These are phyloP conservation scores for Cryptus viduatorius DNA, from an alignment of 2,888 invertebrate species.

Conservation along the genomic window DNA sequence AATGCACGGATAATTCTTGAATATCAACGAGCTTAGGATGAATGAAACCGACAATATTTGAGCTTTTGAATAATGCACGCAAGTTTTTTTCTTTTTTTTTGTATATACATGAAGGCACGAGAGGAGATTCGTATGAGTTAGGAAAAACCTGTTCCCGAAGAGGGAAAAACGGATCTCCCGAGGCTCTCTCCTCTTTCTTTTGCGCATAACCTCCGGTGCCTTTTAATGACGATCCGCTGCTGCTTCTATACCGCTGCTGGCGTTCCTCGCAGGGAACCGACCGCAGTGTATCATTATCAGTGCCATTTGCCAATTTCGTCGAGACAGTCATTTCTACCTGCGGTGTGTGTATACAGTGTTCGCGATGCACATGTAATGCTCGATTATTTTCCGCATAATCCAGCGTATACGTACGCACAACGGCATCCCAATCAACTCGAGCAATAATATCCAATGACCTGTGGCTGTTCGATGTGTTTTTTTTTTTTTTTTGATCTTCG, in stretches of 20 bases:
- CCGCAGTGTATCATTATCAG: constrained; percentile 53
- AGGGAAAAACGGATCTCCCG: background rate
- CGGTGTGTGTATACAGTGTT: constrained; percentile 11
- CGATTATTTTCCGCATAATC: constrained; percentile 43
- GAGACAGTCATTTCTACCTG: constrained; percentile 46
- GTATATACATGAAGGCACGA: background rate
- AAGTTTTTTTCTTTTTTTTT: background rate
- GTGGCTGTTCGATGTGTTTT: background rate
- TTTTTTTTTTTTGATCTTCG: background rate
- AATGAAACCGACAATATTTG: background rate
- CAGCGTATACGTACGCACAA: constrained; percentile 5
- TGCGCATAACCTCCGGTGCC: constrained; percentile 2
- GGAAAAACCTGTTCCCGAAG: constrained; percentile 49
- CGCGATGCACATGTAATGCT: background rate
- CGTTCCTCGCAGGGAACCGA: constrained; percentile 14
- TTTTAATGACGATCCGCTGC: constrained; percentile 32
- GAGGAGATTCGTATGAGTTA: background rate
- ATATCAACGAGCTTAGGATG: constrained; percentile 1
- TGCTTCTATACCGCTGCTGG: constrained; percentile 26
- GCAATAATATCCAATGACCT: background rate
- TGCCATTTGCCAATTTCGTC: constrained; percentile 57
- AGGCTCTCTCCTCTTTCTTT: background rate
- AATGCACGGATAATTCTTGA: constrained; percentile 7
- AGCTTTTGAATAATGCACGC: constrained; percentile 7
- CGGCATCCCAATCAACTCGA: constrained; percentile 9